Evolutionary conservation across 2,113 vertebrate species (phyloP), one percentile per base, ranked within the genome.

Genomic region (Hystrix cristata): DNA sequence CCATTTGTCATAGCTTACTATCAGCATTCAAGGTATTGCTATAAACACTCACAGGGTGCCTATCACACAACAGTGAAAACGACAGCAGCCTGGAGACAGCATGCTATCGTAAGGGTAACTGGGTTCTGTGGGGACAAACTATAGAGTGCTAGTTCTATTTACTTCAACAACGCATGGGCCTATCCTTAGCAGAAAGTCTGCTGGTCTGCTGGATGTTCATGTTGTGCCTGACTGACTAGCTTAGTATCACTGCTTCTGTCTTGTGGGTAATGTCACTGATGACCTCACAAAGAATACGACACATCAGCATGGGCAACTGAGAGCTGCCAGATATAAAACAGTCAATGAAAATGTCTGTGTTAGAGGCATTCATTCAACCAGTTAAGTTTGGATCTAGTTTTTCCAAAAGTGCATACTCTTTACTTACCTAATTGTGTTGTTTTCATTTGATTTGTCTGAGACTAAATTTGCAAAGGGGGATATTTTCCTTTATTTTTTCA

Each of bases 231-330:
- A 87, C 4, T 94, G 69, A 80, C 82, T 43, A 91, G 51, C 51
- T 95, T 74, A 89, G 72, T 27, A 94, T 72, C 65, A 79, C 7
- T 69, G 55, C 34, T 92, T 96, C 78, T 87, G 67, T 87, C 83
- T 81, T 90, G 46, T 43, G 87, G 81, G 87, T 92, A 81, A 85
- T 76, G 76, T 76, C 96, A 97, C 25, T 92, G 81, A 82, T 97
- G 90, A 97, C 76, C 71, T 97, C 97, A 98, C 87, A 98, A 97
- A 97, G 94, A 81, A 90, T 43, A 88, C 59, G 59, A 96, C n/a
- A 95, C 43, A 92, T 72, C 79, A 96, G 89, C 69, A 93, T 3
- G 64, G n/a, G 29, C 38, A 86, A 46, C 34, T 83, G 62, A 93
- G 84, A 31, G 46, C 81, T 71, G 5, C 29, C 53, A 46, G 9